Evolutionary conservation across 23 tunicate species (phyloP), one percentile per base, ranked within the genome.

Genomic region (Trididemnum clinides): DNA sequence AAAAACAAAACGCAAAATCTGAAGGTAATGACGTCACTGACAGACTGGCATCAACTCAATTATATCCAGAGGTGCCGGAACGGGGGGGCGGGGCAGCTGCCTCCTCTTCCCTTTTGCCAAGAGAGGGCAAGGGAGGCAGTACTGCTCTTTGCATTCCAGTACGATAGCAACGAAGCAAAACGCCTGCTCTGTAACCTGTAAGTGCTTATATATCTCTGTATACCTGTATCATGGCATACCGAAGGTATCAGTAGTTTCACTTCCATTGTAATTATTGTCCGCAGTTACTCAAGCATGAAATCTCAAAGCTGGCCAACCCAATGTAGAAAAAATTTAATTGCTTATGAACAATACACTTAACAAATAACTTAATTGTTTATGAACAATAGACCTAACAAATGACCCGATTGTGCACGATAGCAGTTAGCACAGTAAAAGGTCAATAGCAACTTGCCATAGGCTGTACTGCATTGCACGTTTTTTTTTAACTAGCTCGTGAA

Each of bases 361-460:
- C n/a, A n/a, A n/a, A n/a, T n/a, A n/a, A n/a, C n/a, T n/a, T n/a
- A n/a, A n/a, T n/a, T n/a, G n/a, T n/a, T n/a, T n/a, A n/a, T n/a
- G n/a, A n/a, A n/a, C n/a, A n/a, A n/a, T n/a, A n/a, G n/a, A n/a
- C n/a, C n/a, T n/a, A n/a, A n/a, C n/a, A n/a, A n/a, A n/a, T n/a
- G n/a, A n/a, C n/a, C n/a, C n/a, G n/a, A n/a, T n/a, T n/a, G n/a
- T n/a, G n/a, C n/a, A n/a, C n/a, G n/a, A n/a, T n/a, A n/a, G n/a
- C 69, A 21, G 69, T 62, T 21, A 62, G 69, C 69, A 62, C 69
- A 62, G 69, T 21, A 62, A 62, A 62, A 62, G n/a, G 69, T 62
- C 21, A 62, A 26, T 62, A 62, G 69, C 69, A 21, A 62, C 69
- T 62, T 62, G 69, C 69, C 18, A 21, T 18, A 4, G 18, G 23